phyloP scores from a whole-genome alignment of 2,888 invertebrate species.

The Cerastis rubricosa region DNA sequence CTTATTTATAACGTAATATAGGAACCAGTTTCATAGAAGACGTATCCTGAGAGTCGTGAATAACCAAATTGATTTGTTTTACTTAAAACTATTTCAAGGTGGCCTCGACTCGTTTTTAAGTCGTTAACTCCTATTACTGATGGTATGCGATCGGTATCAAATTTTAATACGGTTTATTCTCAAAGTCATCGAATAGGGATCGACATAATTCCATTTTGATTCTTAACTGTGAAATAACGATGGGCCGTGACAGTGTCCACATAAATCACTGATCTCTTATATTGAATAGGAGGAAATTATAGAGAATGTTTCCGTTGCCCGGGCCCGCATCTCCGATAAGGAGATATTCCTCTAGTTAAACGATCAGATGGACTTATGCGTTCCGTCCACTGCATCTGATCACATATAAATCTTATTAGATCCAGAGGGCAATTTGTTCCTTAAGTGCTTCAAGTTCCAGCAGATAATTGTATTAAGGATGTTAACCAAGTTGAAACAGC shows the following conservation, averaged over 20 bases:
- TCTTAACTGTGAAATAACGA: conserved; percentile 71
- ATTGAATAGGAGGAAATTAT: conserved; percentile 83
- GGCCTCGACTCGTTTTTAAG: conserved; percentile 61
- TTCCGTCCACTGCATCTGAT: conserved; percentile 62
- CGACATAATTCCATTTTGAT: conserved; percentile 53
- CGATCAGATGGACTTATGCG: conserved; percentile 66
- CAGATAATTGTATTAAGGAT: conserved; percentile 53
- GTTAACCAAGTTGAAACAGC: conserved; percentile 34
- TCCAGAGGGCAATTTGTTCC: conserved; percentile 57
- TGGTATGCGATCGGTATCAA: conserved; percentile 61
- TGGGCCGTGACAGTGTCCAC: conserved; percentile 76
- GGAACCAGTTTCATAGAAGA: conserved; percentile 50
- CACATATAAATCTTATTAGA: conserved; percentile 65
- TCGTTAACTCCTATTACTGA: conserved; percentile 65
- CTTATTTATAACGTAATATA: conserved; percentile 58
- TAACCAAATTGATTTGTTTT: conserved; percentile 65
- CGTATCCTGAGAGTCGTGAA: conserved; percentile 52
- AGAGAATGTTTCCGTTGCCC: conserved; percentile 85
- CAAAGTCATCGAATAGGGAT: conserved; percentile 47
- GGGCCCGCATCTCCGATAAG: conserved; percentile 85
- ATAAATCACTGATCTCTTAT: conserved; percentile 82
- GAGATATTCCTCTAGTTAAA: conserved; percentile 74
- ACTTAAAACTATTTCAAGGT: conserved; percentile 67
- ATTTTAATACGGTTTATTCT: conserved; percentile 45
- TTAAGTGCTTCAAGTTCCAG: conserved; percentile 52